Conservation (phyloP, 2,888 invertebrate species). For the Lochmaea capreae region DNA sequence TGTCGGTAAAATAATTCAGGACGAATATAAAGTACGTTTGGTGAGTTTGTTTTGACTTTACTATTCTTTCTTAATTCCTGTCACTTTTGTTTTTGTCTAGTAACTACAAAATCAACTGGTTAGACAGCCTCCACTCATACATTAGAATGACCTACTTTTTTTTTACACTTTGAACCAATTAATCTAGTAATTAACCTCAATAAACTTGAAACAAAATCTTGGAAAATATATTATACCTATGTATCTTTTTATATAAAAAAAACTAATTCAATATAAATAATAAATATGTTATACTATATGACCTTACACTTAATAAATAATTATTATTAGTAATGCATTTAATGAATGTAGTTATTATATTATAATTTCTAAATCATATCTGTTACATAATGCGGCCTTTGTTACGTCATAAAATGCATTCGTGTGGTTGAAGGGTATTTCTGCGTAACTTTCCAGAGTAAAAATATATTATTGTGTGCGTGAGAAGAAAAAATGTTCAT, state of each 20-base stretch:
- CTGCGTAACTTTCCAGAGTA: background rate
- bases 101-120: no score
- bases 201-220: background rate
- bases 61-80: no score
- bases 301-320: conserved; percentile 28
- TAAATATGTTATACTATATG: background rate
- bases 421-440: background rate
- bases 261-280: background rate
- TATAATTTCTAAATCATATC: background rate
- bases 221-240: background rate
- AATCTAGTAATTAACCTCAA: background rate
- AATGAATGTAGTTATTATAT: background rate
- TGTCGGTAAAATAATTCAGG: no score
- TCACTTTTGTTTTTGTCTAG: no score
- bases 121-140: background rate
- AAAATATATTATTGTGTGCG: no score
- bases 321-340: background rate
- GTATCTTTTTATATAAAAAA: background rate
- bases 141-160: background rate
- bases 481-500: no score
- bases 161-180: background rate
- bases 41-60: no score
- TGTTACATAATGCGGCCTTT: background rate
- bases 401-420: background rate
- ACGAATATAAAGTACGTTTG: no score